phyloP scores from a whole-genome alignment of 2,797 vertebrate species.

The Eulemur mongoz region DNA sequence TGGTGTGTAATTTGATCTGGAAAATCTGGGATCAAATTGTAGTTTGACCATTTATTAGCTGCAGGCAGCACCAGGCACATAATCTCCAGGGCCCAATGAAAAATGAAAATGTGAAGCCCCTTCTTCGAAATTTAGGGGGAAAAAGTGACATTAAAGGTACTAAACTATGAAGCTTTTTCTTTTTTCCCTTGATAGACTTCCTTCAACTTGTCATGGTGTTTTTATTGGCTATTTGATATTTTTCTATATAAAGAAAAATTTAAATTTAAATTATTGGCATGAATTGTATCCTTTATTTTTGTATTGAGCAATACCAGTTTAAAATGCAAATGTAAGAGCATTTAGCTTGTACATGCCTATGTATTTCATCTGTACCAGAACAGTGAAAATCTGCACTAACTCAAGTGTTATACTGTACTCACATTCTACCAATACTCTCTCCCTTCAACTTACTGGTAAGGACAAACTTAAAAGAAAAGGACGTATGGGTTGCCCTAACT shows the following conservation, averaged over 20 bases:
- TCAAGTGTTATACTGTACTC: not conserved
- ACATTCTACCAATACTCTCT: not conserved
- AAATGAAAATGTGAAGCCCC: not conserved
- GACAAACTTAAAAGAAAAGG: not conserved
- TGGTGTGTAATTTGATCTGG: not conserved
- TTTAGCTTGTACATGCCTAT: not conserved
- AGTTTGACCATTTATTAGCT: not conserved
- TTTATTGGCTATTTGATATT: conserved; percentile 1
- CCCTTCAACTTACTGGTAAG: not conserved
- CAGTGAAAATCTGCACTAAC: not conserved
- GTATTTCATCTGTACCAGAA: not conserved
- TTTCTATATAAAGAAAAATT: not conserved
- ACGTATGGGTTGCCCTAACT: not conserved
- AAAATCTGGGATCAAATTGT: not conserved
- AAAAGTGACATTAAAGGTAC: not conserved
- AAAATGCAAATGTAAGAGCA: not conserved
- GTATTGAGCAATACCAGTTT: not conserved
- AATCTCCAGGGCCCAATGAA: not conserved
- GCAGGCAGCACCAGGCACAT: not conserved
- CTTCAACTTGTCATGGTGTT: not conserved
- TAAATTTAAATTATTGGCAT: not conserved
- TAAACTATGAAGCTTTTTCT: not conserved
- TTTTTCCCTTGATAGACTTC: not conserved
- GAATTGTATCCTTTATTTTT: not conserved
- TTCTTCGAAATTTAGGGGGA: not conserved